Evolutionary conservation across 2,888 invertebrate genomes (phyloP).

Genomic region (Melanotus villosus): DNA sequence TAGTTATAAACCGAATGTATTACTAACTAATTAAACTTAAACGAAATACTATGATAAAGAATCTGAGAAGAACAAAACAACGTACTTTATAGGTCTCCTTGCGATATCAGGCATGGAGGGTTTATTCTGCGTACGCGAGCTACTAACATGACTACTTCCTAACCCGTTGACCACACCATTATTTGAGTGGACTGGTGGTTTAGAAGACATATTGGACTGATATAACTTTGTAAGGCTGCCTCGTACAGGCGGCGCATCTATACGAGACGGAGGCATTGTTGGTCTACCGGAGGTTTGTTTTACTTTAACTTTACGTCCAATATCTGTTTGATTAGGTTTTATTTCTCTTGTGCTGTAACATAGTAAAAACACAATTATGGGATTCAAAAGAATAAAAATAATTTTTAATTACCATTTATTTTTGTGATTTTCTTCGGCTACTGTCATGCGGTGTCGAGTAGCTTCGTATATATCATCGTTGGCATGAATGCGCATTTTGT

Average conservation of each 20-base stretch:
- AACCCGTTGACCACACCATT: slow-evolving; percentile 61
- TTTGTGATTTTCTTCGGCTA: slow-evolving; percentile 92
- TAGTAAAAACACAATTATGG: background rate
- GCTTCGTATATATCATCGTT: slow-evolving; percentile 96
- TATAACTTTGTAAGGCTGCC: slow-evolving; percentile 64
- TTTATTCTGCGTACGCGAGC: slow-evolving; percentile 68
- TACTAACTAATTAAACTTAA: too few species aligned
- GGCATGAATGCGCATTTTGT: slow-evolving; percentile 93
- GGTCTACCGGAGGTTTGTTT: slow-evolving; percentile 68
- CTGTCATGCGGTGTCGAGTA: slow-evolving; percentile 92
- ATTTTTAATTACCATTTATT: slow-evolving; percentile 85
- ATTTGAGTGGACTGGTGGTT: slow-evolving; percentile 52
- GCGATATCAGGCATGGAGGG: slow-evolving; percentile 76
- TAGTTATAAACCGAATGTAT: slow-evolving; percentile 21
- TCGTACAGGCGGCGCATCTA: slow-evolving; percentile 62
- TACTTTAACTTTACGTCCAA: slow-evolving; percentile 89
- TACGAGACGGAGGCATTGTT: slow-evolving; percentile 53
- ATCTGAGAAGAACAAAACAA: too few species aligned
- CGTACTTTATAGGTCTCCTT: slow-evolving; percentile 72
- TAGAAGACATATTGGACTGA: slow-evolving; percentile 62
- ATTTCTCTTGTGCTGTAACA: slow-evolving; percentile 89
- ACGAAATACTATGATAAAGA: too few species aligned
- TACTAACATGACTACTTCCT: slow-evolving; percentile 66
- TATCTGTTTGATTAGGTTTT: slow-evolving; percentile 91
- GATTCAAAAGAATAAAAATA: background rate